Evolutionary conservation across 1,140 invertebrate species (phyloP), one percentile per base, ranked within the genome.

Genomic region (Fopius arisanus): DNA sequence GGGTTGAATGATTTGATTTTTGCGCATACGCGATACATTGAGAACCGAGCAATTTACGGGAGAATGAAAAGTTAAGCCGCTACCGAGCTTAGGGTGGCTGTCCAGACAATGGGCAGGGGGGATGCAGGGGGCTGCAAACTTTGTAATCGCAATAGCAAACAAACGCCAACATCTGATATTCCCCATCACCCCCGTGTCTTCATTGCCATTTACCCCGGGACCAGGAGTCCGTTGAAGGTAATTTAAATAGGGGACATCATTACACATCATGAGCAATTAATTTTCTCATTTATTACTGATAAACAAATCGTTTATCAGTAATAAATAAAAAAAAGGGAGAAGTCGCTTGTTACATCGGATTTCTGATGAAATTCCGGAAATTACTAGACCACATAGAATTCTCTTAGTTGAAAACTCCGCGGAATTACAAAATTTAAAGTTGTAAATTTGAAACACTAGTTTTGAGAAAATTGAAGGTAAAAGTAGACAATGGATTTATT

Each of bases 31-130:
- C 51, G 43, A 66, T 51, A 73, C 65, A 48, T n/a, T 62, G 73
- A 75, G 12, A 75, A 65, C 74, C 59, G 62, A 62, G 74, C 74
- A 75, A 75, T 75, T 75, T 75, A 70, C 70, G 68, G 70, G 74
- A 75, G 74, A 75, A 75, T 75, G 70, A 75, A 75, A 75, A 75
- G 74, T 75, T 75, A 75, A 75, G 74, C 74, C 65, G 68, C 59
- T 67, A 70, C 69, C 40, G 43, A 70, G 68, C 74, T 75, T 67
- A 71, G 33, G 33, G 33, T 37, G 9, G 33, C 33, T 37, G 33
- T 37, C 33, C 33, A 37, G 33, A 37, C 43, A 21, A 51, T 51
- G 43, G 19, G 43, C n/a, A 14, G 7, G 43, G 43, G 65, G 65
- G 68, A 63, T 71, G 73, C 71, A 75, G 67, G 66, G 70, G 54